Conservation (phyloP, 2,888 invertebrate species). For the Ophion ellenae region DNA sequence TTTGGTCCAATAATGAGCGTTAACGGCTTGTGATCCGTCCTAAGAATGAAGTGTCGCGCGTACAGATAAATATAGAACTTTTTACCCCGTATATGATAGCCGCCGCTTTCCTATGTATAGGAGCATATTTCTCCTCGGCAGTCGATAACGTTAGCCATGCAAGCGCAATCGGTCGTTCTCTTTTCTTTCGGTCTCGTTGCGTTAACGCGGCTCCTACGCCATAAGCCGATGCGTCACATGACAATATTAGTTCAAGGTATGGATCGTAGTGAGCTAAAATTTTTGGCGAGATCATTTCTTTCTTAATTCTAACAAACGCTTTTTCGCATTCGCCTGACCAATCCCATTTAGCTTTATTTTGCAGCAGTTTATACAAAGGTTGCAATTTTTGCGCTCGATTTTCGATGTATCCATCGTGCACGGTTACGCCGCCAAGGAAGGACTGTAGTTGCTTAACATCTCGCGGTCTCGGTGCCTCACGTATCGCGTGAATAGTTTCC, state of each 20-base stretch:
- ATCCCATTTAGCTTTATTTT: conserved; percentile 33
- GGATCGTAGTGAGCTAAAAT: conserved; percentile 34
- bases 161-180: conserved; percentile 31
- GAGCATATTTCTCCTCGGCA: conserved; percentile 36
- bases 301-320: conserved; percentile 27
- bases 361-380: conserved; percentile 29
- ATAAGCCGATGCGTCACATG: conserved; percentile 35
- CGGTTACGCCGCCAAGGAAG: conserved; percentile 27
- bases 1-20: conserved; percentile 23
- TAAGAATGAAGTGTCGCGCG: conserved; percentile 26
- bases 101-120: conserved; percentile 21
- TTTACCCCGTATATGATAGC: conserved; percentile 39
- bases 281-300: conserved; percentile 20
- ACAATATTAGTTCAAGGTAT: conserved; percentile 18
- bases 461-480: conserved; percentile 33
- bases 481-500: conserved; percentile 25
- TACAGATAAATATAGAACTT: conserved; percentile 36
- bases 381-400: conserved; percentile 39
- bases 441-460: conserved; percentile 25
- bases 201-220: conserved; percentile 29
- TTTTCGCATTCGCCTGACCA: conserved; percentile 34
- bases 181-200: conserved; percentile 22
- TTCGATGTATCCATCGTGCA: conserved; percentile 33
- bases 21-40: conserved; percentile 33
- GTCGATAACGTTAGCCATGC: conserved; percentile 30